Evolutionary conservation across 2,113 vertebrate species (phyloP).

Genomic region (Callithrix jacchus): DNA sequence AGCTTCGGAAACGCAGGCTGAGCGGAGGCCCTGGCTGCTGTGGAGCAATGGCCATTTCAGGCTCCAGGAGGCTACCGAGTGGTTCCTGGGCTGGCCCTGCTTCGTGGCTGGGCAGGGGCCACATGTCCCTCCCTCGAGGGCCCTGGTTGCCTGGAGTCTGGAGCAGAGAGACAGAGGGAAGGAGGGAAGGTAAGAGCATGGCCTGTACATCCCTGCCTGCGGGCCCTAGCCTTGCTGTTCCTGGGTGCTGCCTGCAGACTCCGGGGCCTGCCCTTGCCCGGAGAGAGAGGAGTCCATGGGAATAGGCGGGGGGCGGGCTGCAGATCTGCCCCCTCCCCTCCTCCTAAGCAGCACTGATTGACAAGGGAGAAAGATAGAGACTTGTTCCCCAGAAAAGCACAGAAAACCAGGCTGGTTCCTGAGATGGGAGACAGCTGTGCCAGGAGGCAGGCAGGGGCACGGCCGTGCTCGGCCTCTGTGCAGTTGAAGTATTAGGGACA

Average conservation of each 20-base stretch:
- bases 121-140: not conserved
- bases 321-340: not conserved
- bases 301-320: not conserved
- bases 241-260: not conserved
- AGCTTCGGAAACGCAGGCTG: not conserved
- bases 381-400: not conserved
- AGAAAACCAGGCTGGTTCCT: not conserved
- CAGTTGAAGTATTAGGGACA: not conserved
- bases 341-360: not conserved
- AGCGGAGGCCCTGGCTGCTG: not conserved
- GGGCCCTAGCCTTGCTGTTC: not conserved
- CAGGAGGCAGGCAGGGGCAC: too few species aligned
- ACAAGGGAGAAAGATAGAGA: not conserved
- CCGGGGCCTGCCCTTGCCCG: too few species aligned
- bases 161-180: not conserved
- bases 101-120: not conserved
- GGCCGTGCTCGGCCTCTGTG: fast-evolving
- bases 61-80: not conserved
- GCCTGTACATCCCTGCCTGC: too few species aligned
- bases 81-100: not conserved
- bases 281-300: not conserved
- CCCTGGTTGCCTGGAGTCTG: not conserved
- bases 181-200: not conserved
- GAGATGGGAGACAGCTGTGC: fast-evolving
- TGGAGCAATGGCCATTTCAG: not conserved